A percentile compares a stretch with the other conserved stretches of the same genome.
Conservation (phyloP, 1,140 invertebrate genomes). For the Lepidurus apus region DNA sequence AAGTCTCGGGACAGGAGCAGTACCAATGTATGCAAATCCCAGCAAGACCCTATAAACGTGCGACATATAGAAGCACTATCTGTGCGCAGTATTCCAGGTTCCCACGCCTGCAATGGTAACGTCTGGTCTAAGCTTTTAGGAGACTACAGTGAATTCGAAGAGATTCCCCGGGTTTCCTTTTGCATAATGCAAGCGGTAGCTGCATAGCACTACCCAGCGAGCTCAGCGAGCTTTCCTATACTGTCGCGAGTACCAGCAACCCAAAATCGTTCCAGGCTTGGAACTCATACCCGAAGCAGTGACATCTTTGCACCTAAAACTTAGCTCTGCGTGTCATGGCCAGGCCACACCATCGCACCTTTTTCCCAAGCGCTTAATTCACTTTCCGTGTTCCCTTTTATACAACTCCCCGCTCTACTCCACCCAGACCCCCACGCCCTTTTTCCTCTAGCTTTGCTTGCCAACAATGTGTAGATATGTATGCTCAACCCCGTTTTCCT, state of each 20-base stretch:
- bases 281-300: not conserved
- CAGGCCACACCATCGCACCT: conserved; percentile 15
- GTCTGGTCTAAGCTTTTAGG: conserved; percentile 12
- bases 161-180: not conserved
- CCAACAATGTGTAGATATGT: no score
- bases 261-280: not conserved
- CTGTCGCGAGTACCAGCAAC: not conserved
- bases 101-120: not conserved
- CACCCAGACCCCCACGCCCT: no score
- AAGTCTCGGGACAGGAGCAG: not conserved
- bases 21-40: conserved; percentile 11
- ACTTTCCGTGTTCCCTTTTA: conserved; percentile 16
- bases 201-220: not conserved
- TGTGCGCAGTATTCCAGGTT: conserved; percentile 12
- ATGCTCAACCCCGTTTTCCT: no score
- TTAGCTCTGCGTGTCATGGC: not conserved
- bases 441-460: no score
- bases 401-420: not conserved
- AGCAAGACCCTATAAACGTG: not conserved
- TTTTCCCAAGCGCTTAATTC: conserved; percentile 21
- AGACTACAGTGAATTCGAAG: not conserved
- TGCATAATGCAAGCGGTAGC: conserved; percentile 15
- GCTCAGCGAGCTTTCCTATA: not conserved
- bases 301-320: conserved; percentile 14
- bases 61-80: conserved; percentile 14